These are phyloP conservation scores for Chondrosia reniformis DNA, from an alignment of 37 sponge, comb jelly and placozoan genomes.

Conservation along the genomic window DNA sequence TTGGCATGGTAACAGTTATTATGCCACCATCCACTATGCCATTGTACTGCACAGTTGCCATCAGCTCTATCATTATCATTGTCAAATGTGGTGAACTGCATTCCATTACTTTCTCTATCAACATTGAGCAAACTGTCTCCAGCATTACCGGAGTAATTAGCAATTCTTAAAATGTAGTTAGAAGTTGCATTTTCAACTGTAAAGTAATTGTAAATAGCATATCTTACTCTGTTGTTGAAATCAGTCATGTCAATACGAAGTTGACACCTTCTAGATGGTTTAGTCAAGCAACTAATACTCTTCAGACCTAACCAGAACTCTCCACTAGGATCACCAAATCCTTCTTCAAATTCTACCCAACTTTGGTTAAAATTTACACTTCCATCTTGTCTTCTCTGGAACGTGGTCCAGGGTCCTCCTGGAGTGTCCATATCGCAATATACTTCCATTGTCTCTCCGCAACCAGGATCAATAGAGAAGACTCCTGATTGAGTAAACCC, in stretches of 20 bases:
- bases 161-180: conserved; percentile 20
- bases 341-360: conserved; percentile 25
- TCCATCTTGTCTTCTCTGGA: conserved; percentile 40
- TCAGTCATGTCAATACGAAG: conserved; percentile 10
- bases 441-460: background rate
- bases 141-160: conserved; percentile 28
- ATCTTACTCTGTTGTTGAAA: background rate
- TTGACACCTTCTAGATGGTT: background rate
- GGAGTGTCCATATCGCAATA: conserved; percentile 9
- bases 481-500: conserved; percentile 6
- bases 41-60: conserved; percentile 9
- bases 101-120: background rate
- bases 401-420: conserved; percentile 10
- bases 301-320: conserved; percentile 37
- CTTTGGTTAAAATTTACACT: conserved; percentile 25
- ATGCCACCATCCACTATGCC: conserved; percentile 38
- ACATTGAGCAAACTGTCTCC: conserved; percentile 9
- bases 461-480: conserved; percentile 17
- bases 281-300: conserved; percentile 7
- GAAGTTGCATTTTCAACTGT: conserved; percentile 13
- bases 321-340: conserved; percentile 27
- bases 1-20: background rate
- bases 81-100: conserved; percentile 21
- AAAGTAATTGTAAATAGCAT: conserved; percentile 19
- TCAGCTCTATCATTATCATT: conserved; percentile 13